Conservation (phyloP, 2,113 vertebrate genomes). For the Corythaixoides concolor region DNA sequence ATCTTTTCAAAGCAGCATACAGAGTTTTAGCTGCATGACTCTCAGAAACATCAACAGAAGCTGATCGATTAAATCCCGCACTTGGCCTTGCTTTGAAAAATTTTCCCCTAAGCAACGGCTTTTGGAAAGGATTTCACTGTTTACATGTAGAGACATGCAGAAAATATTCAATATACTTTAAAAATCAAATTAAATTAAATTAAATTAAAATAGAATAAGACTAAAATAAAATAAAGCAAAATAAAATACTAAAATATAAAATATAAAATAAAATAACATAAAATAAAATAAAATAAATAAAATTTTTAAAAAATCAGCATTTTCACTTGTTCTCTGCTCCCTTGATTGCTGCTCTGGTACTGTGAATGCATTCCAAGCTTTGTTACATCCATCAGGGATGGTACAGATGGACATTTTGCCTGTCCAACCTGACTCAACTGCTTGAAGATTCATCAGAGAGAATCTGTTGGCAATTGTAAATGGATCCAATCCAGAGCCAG, state of each 20-base stretch:
- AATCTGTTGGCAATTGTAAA: slow-evolving; percentile 70
- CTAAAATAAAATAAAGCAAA: not conserved
- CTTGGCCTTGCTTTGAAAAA: not conserved
- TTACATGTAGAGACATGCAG: not conserved
- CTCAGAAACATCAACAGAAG: slow-evolving; percentile 22
- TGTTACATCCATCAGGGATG: slow-evolving; percentile 59
- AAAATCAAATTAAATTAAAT: not conserved
- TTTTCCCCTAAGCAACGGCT: not conserved
- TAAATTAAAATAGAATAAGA: not conserved
- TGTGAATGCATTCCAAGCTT: slow-evolving; percentile 57
- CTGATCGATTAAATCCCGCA: not conserved
- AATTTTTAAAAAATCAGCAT: not conserved
- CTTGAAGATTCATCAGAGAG: slow-evolving; percentile 70
- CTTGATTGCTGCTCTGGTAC: slow-evolving; percentile 16
- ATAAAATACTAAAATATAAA: too few species aligned
- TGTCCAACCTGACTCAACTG: slow-evolving; percentile 70
- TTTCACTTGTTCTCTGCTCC: not conserved
- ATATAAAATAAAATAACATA: not conserved
- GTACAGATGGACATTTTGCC: slow-evolving; percentile 67
- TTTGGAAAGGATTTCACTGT: not conserved
- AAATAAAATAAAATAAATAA: not conserved
- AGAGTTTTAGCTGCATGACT: slow-evolving; percentile 18
- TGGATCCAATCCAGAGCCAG: slow-evolving; percentile 70
- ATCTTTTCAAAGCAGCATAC: slow-evolving; percentile 26
- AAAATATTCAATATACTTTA: not conserved